phyloP scores from a whole-genome alignment of 2,888 invertebrate genomes.

The Asteroscopus sphinx region DNA sequence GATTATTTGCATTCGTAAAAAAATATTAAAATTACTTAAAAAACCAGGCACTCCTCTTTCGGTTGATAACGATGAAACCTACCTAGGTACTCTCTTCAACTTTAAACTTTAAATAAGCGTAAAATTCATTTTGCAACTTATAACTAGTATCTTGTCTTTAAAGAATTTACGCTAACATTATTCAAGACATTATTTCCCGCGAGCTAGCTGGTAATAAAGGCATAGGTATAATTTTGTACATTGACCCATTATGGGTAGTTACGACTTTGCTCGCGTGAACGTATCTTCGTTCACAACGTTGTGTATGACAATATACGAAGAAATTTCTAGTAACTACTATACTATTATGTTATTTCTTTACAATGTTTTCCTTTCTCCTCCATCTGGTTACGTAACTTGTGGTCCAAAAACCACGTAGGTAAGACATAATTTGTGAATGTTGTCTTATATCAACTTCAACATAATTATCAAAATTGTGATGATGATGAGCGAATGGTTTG shows the following conservation, averaged over 20 bases:
- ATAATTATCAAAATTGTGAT: slow-evolving; percentile 34
- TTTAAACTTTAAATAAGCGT: no score
- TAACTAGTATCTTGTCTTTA: background rate
- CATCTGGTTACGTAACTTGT: slow-evolving; percentile 37
- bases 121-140: background rate
- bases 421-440: slow-evolving; percentile 28
- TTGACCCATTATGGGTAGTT: slow-evolving; percentile 39
- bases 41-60: no score
- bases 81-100: no score
- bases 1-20: no score
- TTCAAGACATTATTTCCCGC: slow-evolving; percentile 15
- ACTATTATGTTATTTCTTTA: slow-evolving; percentile 33
- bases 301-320: slow-evolving; percentile 17
- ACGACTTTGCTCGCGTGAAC: slow-evolving; percentile 36
- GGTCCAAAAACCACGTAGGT: slow-evolving; percentile 24
- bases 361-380: slow-evolving; percentile 50
- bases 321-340: slow-evolving; percentile 37
- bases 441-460: slow-evolving; percentile 15
- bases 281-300: slow-evolving; percentile 23
- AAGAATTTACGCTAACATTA: slow-evolving; percentile 17
- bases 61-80: no score
- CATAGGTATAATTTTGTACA: slow-evolving; percentile 37
- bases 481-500: slow-evolving; percentile 19
- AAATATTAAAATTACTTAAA: no score
- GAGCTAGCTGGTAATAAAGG: slow-evolving; percentile 10